Percentiles rank a stretch among this genome's conserved stretches.
These are phyloP conservation scores for Drosophila pandora DNA, from an alignment of 1,140 invertebrate species.

Conservation along the genomic window DNA sequence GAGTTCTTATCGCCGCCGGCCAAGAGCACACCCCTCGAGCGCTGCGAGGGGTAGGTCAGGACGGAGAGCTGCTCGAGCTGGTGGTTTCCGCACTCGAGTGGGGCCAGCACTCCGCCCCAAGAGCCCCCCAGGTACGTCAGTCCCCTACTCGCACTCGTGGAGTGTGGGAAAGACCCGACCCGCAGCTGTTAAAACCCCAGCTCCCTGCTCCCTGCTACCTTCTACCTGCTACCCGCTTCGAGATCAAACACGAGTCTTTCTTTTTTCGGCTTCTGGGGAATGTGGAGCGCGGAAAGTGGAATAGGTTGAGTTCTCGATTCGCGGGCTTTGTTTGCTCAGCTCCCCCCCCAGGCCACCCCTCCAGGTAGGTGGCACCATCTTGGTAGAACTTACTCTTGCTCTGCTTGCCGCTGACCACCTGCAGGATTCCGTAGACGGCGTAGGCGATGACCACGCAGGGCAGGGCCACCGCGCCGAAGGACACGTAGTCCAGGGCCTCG, in stretches of 20 bases:
- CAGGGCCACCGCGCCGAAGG: constrained; percentile 69
- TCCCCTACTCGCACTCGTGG: neutral
- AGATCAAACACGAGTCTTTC: neutral
- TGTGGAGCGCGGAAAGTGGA: constrained; percentile 32
- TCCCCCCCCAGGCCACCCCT: too few species aligned
- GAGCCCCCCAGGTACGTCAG: too few species aligned
- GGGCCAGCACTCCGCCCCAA: too few species aligned
- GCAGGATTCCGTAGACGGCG: constrained; percentile 62
- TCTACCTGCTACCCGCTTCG: too few species aligned
- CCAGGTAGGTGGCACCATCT: neutral
- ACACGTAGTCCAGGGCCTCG: constrained; percentile 74
- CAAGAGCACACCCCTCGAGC: neutral
- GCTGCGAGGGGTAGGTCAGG: constrained; percentile 60
- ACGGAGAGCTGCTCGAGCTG: constrained; percentile 20
- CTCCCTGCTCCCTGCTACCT: neutral
- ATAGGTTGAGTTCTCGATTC: constrained; percentile 33
- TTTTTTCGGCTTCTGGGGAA: constrained; percentile 1
- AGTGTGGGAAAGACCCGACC: constrained; percentile 3
- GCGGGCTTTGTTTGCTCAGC: neutral
- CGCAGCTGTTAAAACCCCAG: neutral
- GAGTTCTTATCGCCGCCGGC: constrained; percentile 36
- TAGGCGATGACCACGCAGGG: constrained; percentile 63
- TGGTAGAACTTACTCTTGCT: constrained; percentile 62
- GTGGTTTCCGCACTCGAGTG: neutral
- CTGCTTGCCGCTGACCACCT: constrained; percentile 63